Conservation (phyloP, 2,888 invertebrate genomes). For the Eumerus sabulonum region DNA sequence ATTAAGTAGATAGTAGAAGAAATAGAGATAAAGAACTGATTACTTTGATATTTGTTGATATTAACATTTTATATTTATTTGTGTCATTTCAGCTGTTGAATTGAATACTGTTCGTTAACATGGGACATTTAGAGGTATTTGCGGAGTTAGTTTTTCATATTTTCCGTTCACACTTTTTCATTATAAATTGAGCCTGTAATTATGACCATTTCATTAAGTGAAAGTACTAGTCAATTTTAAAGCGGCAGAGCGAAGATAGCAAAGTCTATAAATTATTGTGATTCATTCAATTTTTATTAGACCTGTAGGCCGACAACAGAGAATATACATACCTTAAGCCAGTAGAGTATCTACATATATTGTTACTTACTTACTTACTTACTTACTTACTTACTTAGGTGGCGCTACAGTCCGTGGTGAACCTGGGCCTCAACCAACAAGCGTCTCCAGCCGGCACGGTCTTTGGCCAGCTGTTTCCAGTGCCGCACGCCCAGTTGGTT, state of each 20-base stretch:
- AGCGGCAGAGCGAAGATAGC: slow-evolving; percentile 6
- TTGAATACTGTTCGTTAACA: slow-evolving; percentile 7
- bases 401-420: too few species aligned
- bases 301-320: too few species aligned
- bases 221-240: too few species aligned
- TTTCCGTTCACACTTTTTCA: background rate
- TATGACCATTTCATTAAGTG: background rate
- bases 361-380: too few species aligned
- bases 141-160: background rate
- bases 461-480: too few species aligned
- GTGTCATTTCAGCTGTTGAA: slow-evolving; percentile 31
- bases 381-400: too few species aligned
- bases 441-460: too few species aligned
- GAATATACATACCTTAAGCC: too few species aligned
- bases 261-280: background rate
- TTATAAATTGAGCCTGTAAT: slow-evolving; percentile 27
- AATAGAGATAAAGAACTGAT: slow-evolving; percentile 44
- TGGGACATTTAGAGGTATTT: background rate
- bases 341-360: too few species aligned
- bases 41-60: slow-evolving; percentile 18
- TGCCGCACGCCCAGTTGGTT: too few species aligned
- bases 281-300: too few species aligned
- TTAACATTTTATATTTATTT: slow-evolving; percentile 50
- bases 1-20: slow-evolving; percentile 60
- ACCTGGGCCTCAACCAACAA: too few species aligned